phyloP scores from a whole-genome alignment of 1,140 invertebrate species.

The Cylas formicarius region DNA sequence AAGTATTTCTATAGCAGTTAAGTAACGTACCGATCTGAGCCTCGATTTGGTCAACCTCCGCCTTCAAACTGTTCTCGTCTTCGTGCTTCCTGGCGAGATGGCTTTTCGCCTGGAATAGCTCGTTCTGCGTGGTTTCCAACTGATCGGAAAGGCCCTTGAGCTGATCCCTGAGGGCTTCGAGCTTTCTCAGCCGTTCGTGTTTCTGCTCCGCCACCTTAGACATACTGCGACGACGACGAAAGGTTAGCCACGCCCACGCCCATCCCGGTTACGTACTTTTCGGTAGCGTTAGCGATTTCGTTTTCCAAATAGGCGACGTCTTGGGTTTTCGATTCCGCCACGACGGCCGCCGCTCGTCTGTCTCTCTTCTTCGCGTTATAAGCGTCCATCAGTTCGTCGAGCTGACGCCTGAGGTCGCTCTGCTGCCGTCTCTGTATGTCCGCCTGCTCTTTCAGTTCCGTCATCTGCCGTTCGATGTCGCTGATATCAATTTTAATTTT shows the following conservation, averaged over 20 bases:
- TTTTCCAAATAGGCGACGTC: conserved; percentile 24
- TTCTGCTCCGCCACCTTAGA: conserved; percentile 31
- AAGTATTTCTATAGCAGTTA: conserved; percentile 5
- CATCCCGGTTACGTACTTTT: conserved; percentile 22
- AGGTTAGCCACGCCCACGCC: too few species aligned
- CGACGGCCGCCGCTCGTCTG: conserved; percentile 20
- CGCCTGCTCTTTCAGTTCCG: conserved; percentile 23
- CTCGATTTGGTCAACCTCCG: conserved; percentile 34
- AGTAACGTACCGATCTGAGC: conserved; percentile 36
- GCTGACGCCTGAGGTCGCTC: conserved; percentile 12
- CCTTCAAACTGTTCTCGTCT: conserved; percentile 36
- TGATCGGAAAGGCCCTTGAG: conserved; percentile 43
- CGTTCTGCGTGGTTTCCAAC: conserved; percentile 43
- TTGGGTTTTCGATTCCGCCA: conserved; percentile 24
- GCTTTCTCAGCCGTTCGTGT: conserved; percentile 24
- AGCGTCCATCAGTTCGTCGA: conserved; percentile 21
- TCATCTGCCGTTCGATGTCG: conserved; percentile 20
- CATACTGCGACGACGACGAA: conserved; percentile 27
- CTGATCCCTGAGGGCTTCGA: conserved; percentile 33
- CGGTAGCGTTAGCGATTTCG: conserved; percentile 28
- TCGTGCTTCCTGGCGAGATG: conserved; percentile 40
- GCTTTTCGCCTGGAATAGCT: conserved; percentile 44
- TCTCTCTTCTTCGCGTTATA: conserved; percentile 21
- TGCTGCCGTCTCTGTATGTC: conserved; percentile 24
- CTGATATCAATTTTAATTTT: conserved; percentile 21